Evolutionary conservation across 2,113 vertebrate genomes (phyloP).

Genomic region (Sakesphorus luctuosus): DNA sequence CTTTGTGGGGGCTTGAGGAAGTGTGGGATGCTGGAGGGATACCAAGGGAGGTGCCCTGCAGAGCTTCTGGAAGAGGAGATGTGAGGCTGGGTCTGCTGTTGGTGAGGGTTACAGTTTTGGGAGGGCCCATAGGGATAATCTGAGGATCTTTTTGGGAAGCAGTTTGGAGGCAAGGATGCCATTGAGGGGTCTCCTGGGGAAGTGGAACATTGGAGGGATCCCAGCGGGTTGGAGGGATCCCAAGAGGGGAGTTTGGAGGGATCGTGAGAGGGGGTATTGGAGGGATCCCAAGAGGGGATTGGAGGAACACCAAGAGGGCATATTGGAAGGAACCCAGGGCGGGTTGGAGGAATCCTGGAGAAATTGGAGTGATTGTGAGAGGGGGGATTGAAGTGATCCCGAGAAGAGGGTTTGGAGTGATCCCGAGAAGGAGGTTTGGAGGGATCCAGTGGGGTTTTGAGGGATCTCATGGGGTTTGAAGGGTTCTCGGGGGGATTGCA

Average conservation of each 20-base stretch:
- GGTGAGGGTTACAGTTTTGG: background rate
- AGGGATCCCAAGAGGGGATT: background rate
- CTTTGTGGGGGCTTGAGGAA: fast-evolving
- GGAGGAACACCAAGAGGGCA: too few species aligned
- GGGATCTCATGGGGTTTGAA: too few species aligned
- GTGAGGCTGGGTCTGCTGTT: fast-evolving
- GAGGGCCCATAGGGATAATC: fast-evolving
- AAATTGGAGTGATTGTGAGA: too few species aligned
- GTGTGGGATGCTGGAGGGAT: fast-evolving
- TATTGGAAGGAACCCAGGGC: background rate
- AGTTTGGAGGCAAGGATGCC: fast-evolving
- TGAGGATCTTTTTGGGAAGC: background rate
- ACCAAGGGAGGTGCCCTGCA: too few species aligned
- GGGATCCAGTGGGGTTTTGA: background rate
- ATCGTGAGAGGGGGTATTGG: too few species aligned
- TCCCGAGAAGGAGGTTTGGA: background rate
- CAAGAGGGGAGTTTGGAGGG: background rate
- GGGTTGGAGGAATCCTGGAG: too few species aligned
- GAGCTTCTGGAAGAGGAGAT: too few species aligned
- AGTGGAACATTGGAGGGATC: background rate
- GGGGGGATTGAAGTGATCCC: too few species aligned
- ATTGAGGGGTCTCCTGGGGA: fast-evolving
- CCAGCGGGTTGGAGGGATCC: background rate
- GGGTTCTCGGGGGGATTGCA: too few species aligned
- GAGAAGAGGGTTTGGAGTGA: too few species aligned